phyloP scores from a whole-genome alignment of 2,113 vertebrate genomes.

The Dromas ardeola region DNA sequence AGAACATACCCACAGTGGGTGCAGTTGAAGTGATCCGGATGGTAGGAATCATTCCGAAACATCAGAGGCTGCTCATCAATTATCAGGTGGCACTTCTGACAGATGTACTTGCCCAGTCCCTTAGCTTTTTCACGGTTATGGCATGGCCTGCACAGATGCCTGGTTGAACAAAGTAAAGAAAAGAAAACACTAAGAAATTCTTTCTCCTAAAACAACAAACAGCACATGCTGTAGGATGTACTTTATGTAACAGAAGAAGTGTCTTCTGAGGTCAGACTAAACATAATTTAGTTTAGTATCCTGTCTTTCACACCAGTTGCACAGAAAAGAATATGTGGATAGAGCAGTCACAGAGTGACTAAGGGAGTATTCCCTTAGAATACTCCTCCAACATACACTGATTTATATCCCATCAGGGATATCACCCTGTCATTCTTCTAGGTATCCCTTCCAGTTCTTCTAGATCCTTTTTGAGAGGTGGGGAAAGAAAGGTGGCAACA shows the following conservation, averaged over 20 bases:
- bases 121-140: constrained; percentile 80
- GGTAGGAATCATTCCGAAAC: constrained; percentile 78
- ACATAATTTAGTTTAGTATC: background rate
- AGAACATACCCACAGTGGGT: constrained; percentile 77
- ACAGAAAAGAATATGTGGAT: background rate
- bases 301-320: background rate
- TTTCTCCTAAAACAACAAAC: background rate
- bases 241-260: background rate
- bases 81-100: constrained; percentile 79
- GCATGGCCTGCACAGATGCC: constrained; percentile 80
- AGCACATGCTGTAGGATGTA: background rate
- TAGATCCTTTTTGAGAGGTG: background rate
- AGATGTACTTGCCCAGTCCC: constrained; percentile 78
- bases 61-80: constrained; percentile 81
- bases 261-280: background rate
- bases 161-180: constrained; percentile 10
- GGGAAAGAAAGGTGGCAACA: background rate
- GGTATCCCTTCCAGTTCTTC: background rate
- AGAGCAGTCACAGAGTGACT: background rate
- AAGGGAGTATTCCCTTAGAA: background rate
- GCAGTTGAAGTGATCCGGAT: constrained; percentile 81
- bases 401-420: background rate
- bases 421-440: background rate
- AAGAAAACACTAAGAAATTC: background rate
- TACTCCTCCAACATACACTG: background rate